phyloP scores from a whole-genome alignment of 2,113 vertebrate species.

The Dasyurus viverrinus region DNA sequence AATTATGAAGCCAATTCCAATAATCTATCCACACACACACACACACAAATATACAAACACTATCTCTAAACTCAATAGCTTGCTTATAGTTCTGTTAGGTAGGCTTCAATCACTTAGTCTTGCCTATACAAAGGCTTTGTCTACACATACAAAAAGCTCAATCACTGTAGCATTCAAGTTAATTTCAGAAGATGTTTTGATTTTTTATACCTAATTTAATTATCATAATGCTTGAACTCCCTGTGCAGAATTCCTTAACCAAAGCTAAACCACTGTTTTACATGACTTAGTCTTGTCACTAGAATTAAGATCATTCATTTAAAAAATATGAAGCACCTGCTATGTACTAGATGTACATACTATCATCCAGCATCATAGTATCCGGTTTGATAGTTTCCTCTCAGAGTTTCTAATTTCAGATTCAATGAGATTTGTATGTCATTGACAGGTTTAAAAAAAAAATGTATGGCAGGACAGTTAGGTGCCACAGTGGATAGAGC shows the following conservation, averaged over 20 bases:
- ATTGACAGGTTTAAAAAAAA: background rate
- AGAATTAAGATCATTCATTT: background rate
- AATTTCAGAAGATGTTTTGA: background rate
- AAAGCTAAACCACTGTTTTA: background rate
- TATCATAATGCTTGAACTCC: background rate
- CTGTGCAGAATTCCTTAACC: background rate
- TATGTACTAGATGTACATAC: background rate
- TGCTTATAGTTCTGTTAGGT: background rate
- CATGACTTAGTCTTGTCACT: background rate
- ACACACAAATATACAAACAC: background rate
- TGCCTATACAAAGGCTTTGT: background rate
- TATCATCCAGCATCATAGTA: background rate
- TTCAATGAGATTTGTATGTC: background rate
- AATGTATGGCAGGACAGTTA: background rate
- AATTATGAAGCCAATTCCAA: background rate
- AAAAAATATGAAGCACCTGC: background rate
- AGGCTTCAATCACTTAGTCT: background rate
- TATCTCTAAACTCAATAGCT: background rate
- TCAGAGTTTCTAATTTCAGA: background rate
- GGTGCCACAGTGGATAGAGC: no score
- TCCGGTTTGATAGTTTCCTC: background rate
- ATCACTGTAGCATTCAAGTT: background rate
- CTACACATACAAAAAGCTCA: background rate
- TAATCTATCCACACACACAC: background rate
- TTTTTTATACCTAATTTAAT: background rate